phyloP scores from a whole-genome alignment of 37 sponge, comb jelly and placozoan species.

The Dysidea cf. avara region DNA sequence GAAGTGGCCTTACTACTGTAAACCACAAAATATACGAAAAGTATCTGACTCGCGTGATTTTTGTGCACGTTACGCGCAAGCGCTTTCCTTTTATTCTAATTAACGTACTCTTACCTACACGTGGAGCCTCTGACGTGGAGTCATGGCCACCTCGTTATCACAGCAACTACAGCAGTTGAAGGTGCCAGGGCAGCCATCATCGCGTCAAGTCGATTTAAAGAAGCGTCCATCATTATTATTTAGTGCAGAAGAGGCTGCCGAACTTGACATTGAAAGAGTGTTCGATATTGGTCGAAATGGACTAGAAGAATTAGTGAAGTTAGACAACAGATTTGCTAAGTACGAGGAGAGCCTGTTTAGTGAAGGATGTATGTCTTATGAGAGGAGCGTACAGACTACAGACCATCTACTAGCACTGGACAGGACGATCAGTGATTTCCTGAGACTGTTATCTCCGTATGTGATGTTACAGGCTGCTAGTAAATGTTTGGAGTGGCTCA shows the following conservation, averaged over 20 bases:
- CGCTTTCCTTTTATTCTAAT: too few species aligned
- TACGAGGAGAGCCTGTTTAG: conserved; percentile 74
- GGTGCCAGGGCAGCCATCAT: conserved; percentile 71
- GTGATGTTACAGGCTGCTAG: conserved; percentile 81
- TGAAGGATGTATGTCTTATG: conserved; percentile 64
- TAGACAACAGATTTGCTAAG: conserved; percentile 57
- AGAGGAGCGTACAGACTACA: conserved; percentile 52
- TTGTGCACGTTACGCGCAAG: too few species aligned
- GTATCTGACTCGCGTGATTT: too few species aligned
- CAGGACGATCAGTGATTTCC: conserved; percentile 54
- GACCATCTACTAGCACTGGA: conserved; percentile 58
- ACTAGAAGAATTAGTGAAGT: conserved; percentile 80
- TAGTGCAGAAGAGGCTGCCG: conserved; percentile 60
- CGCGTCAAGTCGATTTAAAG: conserved; percentile 39
- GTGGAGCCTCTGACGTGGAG: too few species aligned
- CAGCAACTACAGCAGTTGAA: conserved; percentile 67
- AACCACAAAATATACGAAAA: too few species aligned
- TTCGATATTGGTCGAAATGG: conserved; percentile 73
- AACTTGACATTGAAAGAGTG: conserved; percentile 58
- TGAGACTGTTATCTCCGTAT: conserved; percentile 78
- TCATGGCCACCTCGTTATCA: conserved; percentile 67
- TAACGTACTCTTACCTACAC: too few species aligned
- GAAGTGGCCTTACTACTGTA: too few species aligned
- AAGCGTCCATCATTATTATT: conserved; percentile 75
- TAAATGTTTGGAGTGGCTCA: conserved; percentile 94